Evolutionary conservation across 2,113 vertebrate species (phyloP), one percentile per base, ranked within the genome.

Genomic region (Eira barbara): DNA sequence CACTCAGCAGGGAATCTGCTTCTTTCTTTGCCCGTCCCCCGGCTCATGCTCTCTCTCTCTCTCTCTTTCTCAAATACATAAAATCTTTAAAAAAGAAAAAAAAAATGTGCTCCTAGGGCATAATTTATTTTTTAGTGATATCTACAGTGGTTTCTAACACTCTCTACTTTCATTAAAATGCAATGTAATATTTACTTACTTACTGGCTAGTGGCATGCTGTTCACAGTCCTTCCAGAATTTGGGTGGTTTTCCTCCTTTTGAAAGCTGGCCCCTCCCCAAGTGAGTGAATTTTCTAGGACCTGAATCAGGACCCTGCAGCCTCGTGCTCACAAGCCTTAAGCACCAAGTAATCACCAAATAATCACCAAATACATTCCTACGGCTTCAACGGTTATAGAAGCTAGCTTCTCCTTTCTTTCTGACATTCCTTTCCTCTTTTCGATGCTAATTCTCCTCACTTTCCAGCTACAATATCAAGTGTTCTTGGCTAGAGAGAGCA

Each of bases 1-100:
- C 2, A 15, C 8, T n/a, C 67, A 20, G 67, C 17, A 2, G 1
- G 10, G 10, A 36, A 9, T 5, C n/a, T 39, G n/a, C n/a, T 23
- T 71, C 69, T 39, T 36, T 21, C n/a, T 11, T 9, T 39, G 69
- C 9, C n/a, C 20, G 10, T 71, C 69, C 20, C 20, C n/a, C 69
- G 5, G 20, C 20, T 39, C 9, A 11, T 23, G n/a, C 69, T 36
- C 20, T 25, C 57, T 25, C 21, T 57, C 55, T 59, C 67, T 4
- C n/a, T 23, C 69, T 39, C 69, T 71, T n/a, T 39, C n/a, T 12
- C n/a, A 39, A 39, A 39, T 71, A 71, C 36, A 39, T 39, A 36
- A 23, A 71, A 69, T 69, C n/a, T 23, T 39, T 12, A 6, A 45
- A 82, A 29, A 65, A 65, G 29, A 57, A 74, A 6, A 4, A 4